A percentile compares a stretch with the other conserved stretches of the same genome.
These are phyloP conservation scores for Bufo bufo DNA, from an alignment of 2,113 vertebrate genomes.

Conservation along the genomic window DNA sequence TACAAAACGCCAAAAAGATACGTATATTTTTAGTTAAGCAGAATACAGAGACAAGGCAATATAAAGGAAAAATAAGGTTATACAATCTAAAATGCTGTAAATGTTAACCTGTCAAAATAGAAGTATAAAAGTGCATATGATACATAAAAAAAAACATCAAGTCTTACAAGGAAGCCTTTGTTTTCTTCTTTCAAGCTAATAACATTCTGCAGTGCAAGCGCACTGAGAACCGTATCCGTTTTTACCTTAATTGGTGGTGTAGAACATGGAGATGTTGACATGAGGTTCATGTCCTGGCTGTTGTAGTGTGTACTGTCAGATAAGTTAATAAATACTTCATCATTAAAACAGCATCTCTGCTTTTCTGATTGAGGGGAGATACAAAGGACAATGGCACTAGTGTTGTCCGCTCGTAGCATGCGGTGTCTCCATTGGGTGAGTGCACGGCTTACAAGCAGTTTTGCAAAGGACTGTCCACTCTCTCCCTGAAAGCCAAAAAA, in stretches of 20 bases:
- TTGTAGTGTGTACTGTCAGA: conserved; percentile 79
- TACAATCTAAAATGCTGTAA: too few relatives aligned
- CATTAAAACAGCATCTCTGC: conserved; percentile 72
- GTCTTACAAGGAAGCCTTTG: not conserved
- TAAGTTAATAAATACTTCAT: conserved; percentile 87
- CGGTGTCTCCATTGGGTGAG: conserved; percentile 93
- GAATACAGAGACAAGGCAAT: too few relatives aligned
- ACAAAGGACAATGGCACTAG: conserved; percentile 92
- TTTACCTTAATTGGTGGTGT: conserved; percentile 72
- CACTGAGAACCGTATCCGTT: not conserved
- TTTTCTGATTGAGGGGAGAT: conserved; percentile 77
- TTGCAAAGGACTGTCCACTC: conserved; percentile 85
- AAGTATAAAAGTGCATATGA: too few relatives aligned
- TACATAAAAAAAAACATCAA: too few relatives aligned
- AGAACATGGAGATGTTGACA: conserved; percentile 78
- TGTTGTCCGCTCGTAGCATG: conserved; percentile 97
- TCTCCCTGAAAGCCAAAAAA: conserved; percentile 76
- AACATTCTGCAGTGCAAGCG: not conserved
- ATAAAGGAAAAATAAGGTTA: too few relatives aligned
- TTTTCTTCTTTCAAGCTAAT: not conserved
- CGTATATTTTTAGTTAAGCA: too few relatives aligned
- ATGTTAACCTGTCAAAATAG: too few relatives aligned
- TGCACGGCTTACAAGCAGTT: conserved; percentile 87
- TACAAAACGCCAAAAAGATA: too few relatives aligned
- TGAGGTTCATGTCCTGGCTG: conserved; percentile 71